Evolutionary conservation across 1,140 invertebrate species (phyloP).

Genomic region (Megalonaias nervosa): DNA sequence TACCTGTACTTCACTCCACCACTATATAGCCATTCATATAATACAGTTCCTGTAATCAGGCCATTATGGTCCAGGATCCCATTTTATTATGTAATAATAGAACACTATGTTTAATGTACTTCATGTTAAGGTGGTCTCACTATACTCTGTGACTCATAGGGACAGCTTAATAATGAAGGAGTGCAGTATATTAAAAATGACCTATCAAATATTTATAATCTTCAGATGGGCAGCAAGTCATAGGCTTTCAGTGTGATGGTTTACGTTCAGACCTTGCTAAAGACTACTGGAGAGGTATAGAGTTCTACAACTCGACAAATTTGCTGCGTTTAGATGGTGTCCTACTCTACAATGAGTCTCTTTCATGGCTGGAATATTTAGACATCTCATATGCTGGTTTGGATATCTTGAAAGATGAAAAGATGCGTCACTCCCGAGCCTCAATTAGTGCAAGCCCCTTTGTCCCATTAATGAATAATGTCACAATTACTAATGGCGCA

Average conservation of each 20-base stretch:
- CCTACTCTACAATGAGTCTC: slow-evolving; percentile 76
- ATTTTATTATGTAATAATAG: too few relatives aligned
- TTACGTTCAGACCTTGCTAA: slow-evolving; percentile 55
- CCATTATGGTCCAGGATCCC: too few relatives aligned
- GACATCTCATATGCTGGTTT: slow-evolving; percentile 87
- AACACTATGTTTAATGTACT: too few relatives aligned
- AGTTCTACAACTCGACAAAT: slow-evolving; percentile 68
- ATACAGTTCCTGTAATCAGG: too few relatives aligned
- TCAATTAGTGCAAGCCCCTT: slow-evolving; percentile 90
- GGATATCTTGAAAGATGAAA: slow-evolving; percentile 73
- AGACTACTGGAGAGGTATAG: slow-evolving; percentile 67
- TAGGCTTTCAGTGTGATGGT: slow-evolving; percentile 68
- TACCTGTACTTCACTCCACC: too few relatives aligned
- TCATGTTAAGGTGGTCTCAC: too few relatives aligned
- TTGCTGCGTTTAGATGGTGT: slow-evolving; percentile 34
- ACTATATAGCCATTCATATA: too few relatives aligned
- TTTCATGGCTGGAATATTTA: slow-evolving; percentile 84
- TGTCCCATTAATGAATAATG: slow-evolving; percentile 86
- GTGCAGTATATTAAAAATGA: not conserved
- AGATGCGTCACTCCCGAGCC: slow-evolving; percentile 86
- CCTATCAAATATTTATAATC: slow-evolving; percentile 9
- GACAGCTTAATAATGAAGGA: too few relatives aligned
- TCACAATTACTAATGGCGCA: slow-evolving; percentile 87
- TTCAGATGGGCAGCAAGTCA: slow-evolving; percentile 66
- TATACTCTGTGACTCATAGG: too few relatives aligned